These are phyloP conservation scores for Enteromius treurensis DNA, from an alignment of 2,797 vertebrate genomes.

Conservation along the genomic window DNA sequence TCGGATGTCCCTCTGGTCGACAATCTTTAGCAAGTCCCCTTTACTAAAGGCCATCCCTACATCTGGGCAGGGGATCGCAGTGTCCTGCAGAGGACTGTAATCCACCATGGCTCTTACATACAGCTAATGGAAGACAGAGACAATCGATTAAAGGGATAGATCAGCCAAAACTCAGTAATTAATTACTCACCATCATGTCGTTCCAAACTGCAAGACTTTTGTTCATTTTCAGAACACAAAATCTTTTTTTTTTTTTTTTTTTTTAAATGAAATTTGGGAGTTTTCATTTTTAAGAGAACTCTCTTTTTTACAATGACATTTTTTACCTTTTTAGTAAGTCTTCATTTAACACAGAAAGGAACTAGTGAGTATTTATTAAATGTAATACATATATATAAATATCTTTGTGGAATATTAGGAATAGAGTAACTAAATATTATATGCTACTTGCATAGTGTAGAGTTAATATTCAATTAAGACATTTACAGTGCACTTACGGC, in stretches of 20 bases:
- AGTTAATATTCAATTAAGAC: not conserved
- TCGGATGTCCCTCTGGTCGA: slow-evolving; percentile 85
- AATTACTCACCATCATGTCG: not conserved
- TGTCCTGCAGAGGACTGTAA: slow-evolving; percentile 88
- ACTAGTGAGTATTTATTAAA: not conserved
- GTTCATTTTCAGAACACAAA: not conserved
- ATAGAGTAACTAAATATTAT: not conserved
- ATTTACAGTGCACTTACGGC: slow-evolving; percentile 75
- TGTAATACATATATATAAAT: not conserved
- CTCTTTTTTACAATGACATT: not conserved
- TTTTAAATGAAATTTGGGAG: not conserved
- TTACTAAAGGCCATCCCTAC: slow-evolving; percentile 87
- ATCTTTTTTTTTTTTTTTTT: not conserved
- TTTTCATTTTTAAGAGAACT: not conserved
- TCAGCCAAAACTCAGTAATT: not conserved
- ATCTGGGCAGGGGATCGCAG: slow-evolving; percentile 85
- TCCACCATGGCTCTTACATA: slow-evolving; percentile 88
- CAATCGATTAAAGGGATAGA: not conserved
- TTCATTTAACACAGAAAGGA: not conserved
- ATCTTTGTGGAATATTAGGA: not conserved
- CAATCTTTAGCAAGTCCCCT: slow-evolving; percentile 91
- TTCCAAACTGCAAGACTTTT: not conserved
- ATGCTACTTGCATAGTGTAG: not conserved
- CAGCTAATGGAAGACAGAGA: slow-evolving; percentile 71
- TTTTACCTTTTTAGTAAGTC: not conserved